These are phyloP conservation scores for Odontophorus gujanensis DNA, from an alignment of 2,113 vertebrate species.

Conservation along the genomic window DNA sequence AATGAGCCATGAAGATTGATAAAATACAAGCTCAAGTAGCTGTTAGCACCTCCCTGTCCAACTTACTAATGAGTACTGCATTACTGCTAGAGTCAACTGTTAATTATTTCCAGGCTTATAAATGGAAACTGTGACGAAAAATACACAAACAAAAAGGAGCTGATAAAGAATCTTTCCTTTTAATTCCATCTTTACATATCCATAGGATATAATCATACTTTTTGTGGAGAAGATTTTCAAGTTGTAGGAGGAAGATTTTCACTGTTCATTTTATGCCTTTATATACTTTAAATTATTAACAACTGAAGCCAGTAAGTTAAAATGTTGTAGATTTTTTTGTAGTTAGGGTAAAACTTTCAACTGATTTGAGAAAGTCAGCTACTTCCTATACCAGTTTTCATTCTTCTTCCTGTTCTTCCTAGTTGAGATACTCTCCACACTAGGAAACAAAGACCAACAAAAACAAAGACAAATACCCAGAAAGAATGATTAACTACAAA, in stretches of 20 bases:
- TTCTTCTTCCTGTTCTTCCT: neutral
- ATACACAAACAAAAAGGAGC: constrained; percentile 70
- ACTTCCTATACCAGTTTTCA: neutral
- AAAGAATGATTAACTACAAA: constrained; percentile 24
- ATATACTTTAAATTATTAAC: neutral
- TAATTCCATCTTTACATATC: constrained; percentile 30
- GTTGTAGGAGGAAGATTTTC: neutral
- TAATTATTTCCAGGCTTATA: constrained; percentile 80
- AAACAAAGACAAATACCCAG: neutral
- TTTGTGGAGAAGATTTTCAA: constrained; percentile 8
- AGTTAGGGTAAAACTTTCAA: neutral
- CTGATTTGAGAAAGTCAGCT: neutral
- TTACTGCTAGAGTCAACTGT: constrained; percentile 78
- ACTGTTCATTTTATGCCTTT: neutral
- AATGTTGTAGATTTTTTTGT: neutral
- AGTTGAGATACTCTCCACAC: neutral
- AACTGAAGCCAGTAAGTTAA: neutral
- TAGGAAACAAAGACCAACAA: neutral
- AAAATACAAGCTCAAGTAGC: constrained; percentile 76
- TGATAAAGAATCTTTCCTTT: constrained; percentile 72
- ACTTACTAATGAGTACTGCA: constrained; percentile 78
- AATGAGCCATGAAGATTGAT: constrained; percentile 80
- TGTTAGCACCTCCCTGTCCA: constrained; percentile 80
- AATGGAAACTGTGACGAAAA: constrained; percentile 76
- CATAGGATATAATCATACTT: constrained; percentile 36